Evolutionary conservation across 2,888 invertebrate genomes (phyloP).

Genomic region (Hyposoter dolosus): DNA sequence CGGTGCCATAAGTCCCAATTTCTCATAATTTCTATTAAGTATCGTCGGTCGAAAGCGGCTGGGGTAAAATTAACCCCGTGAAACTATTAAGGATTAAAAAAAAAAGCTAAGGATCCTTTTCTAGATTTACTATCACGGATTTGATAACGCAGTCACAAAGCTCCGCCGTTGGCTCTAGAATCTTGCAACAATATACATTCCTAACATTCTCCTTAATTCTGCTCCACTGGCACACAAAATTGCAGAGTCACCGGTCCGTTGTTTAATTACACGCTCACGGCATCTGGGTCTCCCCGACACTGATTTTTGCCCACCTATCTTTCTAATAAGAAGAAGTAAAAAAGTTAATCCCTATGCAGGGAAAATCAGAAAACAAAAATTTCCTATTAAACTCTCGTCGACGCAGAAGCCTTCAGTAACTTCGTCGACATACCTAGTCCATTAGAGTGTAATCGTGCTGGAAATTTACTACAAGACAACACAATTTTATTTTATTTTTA

Average conservation of each 20-base stretch:
- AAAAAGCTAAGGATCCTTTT: neutral
- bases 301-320: conserved; percentile 11
- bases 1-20: too few relatives aligned
- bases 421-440: too few relatives aligned
- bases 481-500: too few relatives aligned
- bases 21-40: too few relatives aligned
- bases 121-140: neutral
- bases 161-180: neutral
- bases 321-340: neutral
- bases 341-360: neutral
- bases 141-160: neutral
- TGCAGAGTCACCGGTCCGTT: conserved; percentile 28
- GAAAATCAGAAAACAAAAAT: neutral
- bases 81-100: too few relatives aligned
- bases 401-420: too few relatives aligned
- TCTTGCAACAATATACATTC: conserved; percentile 17
- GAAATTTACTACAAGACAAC: too few relatives aligned
- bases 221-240: conserved; percentile 53
- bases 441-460: too few relatives aligned
- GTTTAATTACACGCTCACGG: conserved; percentile 47
- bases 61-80: too few relatives aligned
- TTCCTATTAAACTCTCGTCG: neutral
- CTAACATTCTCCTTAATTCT: conserved; percentile 30
- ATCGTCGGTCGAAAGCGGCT: too few relatives aligned
- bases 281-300: neutral